phyloP scores from a whole-genome alignment of 1,140 invertebrate genomes.

The Aphelenchoides besseyi region DNA sequence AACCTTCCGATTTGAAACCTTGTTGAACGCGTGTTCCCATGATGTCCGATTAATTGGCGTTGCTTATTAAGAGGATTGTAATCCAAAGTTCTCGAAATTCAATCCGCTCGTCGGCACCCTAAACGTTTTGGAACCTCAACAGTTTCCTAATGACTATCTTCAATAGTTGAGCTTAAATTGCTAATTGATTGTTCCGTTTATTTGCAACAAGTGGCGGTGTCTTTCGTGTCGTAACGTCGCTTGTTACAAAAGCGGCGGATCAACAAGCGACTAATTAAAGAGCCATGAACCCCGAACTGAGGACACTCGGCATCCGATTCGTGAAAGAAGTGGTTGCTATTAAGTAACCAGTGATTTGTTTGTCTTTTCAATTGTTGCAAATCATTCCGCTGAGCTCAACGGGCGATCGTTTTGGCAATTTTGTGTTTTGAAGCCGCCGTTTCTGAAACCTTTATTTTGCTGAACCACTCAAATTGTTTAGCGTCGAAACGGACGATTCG shows the following conservation, averaged over 20 bases:
- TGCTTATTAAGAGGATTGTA: too few species aligned
- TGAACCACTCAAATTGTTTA: too few species aligned
- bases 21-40: too few species aligned
- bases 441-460: too few species aligned
- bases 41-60: too few species aligned
- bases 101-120: too few species aligned
- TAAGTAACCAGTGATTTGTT: not conserved
- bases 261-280: not conserved
- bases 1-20: too few species aligned
- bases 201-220: not conserved
- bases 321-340: not conserved
- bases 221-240: not conserved
- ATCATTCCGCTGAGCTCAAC: not conserved
- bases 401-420: not conserved
- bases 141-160: too few species aligned
- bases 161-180: too few species aligned
- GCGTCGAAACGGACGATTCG: not conserved
- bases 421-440: not conserved
- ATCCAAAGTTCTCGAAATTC: too few species aligned
- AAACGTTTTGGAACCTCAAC: too few species aligned
- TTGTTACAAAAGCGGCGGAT: not conserved
- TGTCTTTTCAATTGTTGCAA: not conserved
- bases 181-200: not conserved
- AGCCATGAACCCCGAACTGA: not conserved
- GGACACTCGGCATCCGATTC: not conserved